Conservation (phyloP, 35 echinoderm and acorn worm species). For the Hemicentrotus pulcherrimus region DNA sequence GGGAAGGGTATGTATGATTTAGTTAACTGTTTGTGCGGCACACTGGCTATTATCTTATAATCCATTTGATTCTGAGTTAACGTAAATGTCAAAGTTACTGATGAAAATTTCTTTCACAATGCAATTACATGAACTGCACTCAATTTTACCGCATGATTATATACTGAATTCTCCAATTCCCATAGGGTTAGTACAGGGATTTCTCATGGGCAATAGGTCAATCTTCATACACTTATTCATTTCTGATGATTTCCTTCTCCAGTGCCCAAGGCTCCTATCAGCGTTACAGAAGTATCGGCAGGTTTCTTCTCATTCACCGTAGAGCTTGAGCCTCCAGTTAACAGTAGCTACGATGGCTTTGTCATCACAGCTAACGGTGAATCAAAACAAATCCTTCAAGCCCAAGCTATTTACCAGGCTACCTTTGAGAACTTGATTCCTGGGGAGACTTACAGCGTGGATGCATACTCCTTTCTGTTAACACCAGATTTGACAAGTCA, state of each 20-base stretch:
- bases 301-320: constrained; percentile 23
- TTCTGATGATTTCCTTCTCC: not conserved
- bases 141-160: no score
- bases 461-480: not conserved
- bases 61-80: no score
- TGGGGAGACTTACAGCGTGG: not conserved
- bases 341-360: constrained; percentile 20
- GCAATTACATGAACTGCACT: no score
- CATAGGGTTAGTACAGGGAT: no score
- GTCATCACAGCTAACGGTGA: constrained; percentile 8
- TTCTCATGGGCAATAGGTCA: no score
- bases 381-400: not conserved
- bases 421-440: constrained; percentile 14
- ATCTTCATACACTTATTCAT: not conserved
- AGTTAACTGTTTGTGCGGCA: no score
- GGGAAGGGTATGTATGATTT: no score
- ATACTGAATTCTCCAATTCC: no score
- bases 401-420: not conserved
- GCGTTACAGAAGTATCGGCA: not conserved
- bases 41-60: no score
- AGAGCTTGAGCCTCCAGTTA: not conserved
- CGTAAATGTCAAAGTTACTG: no score
- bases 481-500: not conserved
- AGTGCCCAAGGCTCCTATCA: not conserved
- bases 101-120: no score